These are phyloP conservation scores for Ellobium chinense DNA, from an alignment of 2,888 invertebrate genomes.

Conservation along the genomic window DNA sequence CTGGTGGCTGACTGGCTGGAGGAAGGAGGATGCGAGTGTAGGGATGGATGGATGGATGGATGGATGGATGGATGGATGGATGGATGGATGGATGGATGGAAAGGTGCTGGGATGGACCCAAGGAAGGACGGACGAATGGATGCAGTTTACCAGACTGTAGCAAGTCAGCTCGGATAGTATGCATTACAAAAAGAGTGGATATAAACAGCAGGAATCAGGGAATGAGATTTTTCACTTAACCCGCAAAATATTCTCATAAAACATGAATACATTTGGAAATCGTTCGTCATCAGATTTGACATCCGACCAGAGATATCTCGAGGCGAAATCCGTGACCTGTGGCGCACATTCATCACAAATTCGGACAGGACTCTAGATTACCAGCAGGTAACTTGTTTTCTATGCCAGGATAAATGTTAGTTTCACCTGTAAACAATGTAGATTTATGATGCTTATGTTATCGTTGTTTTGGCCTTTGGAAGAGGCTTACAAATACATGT, in stretches of 20 bases:
- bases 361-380: constrained; percentile 76
- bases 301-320: constrained; percentile 74
- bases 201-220: no score
- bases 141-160: no score
- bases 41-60: neutral
- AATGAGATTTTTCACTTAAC: no score
- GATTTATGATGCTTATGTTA: no score
- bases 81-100: neutral
- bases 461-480: no score
- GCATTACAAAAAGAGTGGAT: no score
- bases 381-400: constrained; percentile 37
- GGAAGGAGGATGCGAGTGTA: neutral
- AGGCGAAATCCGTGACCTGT: constrained; percentile 77
- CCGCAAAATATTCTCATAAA: no score
- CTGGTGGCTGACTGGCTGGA: neutral
- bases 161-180: no score
- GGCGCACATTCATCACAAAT: constrained; percentile 78
- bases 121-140: neutral
- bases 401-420: no score
- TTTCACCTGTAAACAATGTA: no score
- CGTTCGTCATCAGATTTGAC: constrained; percentile 60
- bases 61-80: neutral
- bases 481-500: no score
- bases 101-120: neutral
- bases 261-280: no score